Conservation (phyloP, 2,797 vertebrate genomes). For the Toxotes lorentzi region DNA sequence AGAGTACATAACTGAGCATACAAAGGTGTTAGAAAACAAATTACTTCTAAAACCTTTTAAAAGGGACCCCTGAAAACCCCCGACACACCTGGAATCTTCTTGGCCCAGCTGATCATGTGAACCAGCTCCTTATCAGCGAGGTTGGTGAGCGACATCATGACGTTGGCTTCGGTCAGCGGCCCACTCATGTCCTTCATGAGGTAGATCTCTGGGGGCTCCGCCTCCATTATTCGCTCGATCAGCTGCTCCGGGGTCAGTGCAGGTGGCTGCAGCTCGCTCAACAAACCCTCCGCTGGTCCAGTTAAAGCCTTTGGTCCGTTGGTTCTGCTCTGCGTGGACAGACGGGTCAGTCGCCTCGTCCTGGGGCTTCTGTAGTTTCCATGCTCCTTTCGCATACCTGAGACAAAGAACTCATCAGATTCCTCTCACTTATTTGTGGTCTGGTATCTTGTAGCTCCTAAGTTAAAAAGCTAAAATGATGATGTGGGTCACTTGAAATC, state of each 20-base stretch:
- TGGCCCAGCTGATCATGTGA: conserved; percentile 98
- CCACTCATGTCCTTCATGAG: conserved; percentile 90
- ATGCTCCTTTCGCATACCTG: conserved; percentile 93
- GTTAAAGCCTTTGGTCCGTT: conserved; percentile 47
- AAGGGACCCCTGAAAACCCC: background rate
- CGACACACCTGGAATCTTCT: conserved; percentile 94
- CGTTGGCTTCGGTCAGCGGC: conserved; percentile 93
- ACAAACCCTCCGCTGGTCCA: conserved; percentile 1
- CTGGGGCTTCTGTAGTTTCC: conserved; percentile 85
- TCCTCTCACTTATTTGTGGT: background rate
- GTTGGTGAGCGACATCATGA: conserved; percentile 98
- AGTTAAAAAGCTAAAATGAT: background rate
- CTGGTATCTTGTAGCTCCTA: too few species aligned
- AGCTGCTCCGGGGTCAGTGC: conserved; percentile 91
- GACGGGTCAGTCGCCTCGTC: conserved; percentile 76
- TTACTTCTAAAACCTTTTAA: too few species aligned
- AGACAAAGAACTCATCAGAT: background rate
- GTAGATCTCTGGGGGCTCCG: conserved; percentile 93
- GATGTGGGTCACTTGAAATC: background rate
- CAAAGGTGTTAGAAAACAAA: too few species aligned
- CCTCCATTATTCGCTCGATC: conserved; percentile 91
- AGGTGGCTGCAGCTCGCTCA: conserved; percentile 74
- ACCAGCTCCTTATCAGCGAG: conserved; percentile 97
- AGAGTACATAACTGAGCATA: background rate
- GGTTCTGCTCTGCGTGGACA: conserved; percentile 75